Evolutionary conservation across 2,113 vertebrate species (phyloP).

Genomic region (Heloderma charlesbogerti): DNA sequence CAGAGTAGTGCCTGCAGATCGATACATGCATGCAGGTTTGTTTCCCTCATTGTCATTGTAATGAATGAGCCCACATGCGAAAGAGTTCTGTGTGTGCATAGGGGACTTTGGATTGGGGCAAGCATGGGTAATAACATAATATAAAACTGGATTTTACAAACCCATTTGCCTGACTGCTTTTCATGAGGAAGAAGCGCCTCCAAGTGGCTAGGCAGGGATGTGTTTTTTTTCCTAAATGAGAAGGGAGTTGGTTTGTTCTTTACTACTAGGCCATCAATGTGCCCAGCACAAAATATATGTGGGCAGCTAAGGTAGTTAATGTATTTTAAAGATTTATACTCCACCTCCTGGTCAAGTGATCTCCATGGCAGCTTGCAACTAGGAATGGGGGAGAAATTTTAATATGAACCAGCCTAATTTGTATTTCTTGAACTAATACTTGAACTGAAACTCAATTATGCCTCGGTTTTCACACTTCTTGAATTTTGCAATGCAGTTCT

Average conservation of each 20-base stretch:
- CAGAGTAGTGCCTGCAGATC: no score
- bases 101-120: background rate
- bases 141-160: background rate
- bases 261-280: background rate
- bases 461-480: no score
- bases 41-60: no score
- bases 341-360: background rate
- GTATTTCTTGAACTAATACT: no score
- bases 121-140: background rate
- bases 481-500: no score
- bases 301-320: background rate
- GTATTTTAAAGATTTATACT: background rate
- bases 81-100: background rate
- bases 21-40: background rate
- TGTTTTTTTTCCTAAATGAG: background rate
- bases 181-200: background rate
- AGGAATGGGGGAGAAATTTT: background rate
- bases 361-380: background rate
- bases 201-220: no score
- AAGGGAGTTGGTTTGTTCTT: background rate
- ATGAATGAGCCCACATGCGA: background rate
- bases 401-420: no score
- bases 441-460: no score
- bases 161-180: background rate
- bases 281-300: no score